These are phyloP conservation scores for Oryzias curvinotus DNA, from an alignment of 2,113 vertebrate species.

Conservation along the genomic window DNA sequence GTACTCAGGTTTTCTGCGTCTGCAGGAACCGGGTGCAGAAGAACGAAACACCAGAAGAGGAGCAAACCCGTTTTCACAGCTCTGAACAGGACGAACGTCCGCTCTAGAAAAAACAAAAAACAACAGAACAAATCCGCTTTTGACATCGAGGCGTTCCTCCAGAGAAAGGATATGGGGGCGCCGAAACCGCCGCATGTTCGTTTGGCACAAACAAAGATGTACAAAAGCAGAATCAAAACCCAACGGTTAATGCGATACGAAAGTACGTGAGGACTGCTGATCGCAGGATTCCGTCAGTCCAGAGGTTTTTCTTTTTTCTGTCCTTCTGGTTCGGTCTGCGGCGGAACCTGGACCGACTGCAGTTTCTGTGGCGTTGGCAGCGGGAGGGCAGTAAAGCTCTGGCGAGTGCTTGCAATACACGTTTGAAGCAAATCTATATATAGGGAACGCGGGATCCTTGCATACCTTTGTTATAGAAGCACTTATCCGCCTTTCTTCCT, in stretches of 20 bases:
- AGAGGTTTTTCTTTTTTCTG: slow-evolving; percentile 5
- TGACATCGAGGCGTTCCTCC: too few relatives aligned
- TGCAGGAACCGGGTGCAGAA: too few relatives aligned
- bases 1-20: too few relatives aligned
- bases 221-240: too few relatives aligned
- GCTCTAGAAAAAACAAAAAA: too few relatives aligned
- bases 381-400: slow-evolving; percentile 38
- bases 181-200: too few relatives aligned
- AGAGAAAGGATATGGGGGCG: too few relatives aligned
- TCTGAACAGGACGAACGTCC: too few relatives aligned
- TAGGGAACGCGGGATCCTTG: slow-evolving; percentile 60
- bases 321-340: slow-evolving; percentile 3
- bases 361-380: slow-evolving; percentile 42
- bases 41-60: too few relatives aligned
- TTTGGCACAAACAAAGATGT: too few relatives aligned
- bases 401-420: slow-evolving; percentile 72
- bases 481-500: slow-evolving; percentile 44
- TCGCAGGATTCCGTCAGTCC: slow-evolving; percentile 42
- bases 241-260: slow-evolving; percentile 13
- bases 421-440: slow-evolving; percentile 72
- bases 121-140: too few relatives aligned
- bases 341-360: slow-evolving; percentile 43
- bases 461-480: slow-evolving; percentile 72
- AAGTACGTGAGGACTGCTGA: slow-evolving; percentile 40
- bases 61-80: too few relatives aligned